phyloP scores from a whole-genome alignment of 2,888 invertebrate genomes.

The Rhingia rostrata region DNA sequence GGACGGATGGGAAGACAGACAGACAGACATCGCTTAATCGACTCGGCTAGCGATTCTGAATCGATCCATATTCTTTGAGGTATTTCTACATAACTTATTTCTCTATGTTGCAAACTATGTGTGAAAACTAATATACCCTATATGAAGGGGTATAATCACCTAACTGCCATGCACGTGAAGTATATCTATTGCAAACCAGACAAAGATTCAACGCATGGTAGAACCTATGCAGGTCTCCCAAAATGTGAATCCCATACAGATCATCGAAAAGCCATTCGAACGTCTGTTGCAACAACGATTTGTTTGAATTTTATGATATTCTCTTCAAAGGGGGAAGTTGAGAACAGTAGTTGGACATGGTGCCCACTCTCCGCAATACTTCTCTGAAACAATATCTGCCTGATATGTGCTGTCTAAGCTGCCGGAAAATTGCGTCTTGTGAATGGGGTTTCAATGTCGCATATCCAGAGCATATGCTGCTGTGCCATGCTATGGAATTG shows the following conservation, averaged over 20 bases:
- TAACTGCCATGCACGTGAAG: constrained; percentile 35
- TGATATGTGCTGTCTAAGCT: constrained; percentile 63
- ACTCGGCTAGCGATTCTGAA: too few species aligned
- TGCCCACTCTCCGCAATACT: constrained; percentile 9
- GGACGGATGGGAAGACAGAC: too few species aligned
- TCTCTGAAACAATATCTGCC: constrained; percentile 25
- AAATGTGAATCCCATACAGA: constrained; percentile 56
- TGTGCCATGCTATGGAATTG: constrained; percentile 55
- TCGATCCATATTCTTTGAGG: too few species aligned
- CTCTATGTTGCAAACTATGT: too few species aligned
- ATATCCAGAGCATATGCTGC: constrained; percentile 56
- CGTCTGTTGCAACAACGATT: constrained; percentile 42
- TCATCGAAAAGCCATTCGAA: constrained; percentile 50
- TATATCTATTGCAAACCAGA: neutral
- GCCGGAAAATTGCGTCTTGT: constrained; percentile 72
- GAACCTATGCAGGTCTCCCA: constrained; percentile 1
- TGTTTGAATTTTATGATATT: constrained; percentile 56
- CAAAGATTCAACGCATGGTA: constrained; percentile 28
- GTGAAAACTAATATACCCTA: too few species aligned
- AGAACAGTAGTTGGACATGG: neutral
- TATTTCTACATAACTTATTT: too few species aligned
- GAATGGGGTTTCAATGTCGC: constrained; percentile 55
- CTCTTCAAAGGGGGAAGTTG: too few species aligned
- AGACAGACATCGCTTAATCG: too few species aligned
- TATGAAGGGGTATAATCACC: too few species aligned